Evolutionary conservation across 2,888 invertebrate species (phyloP), one percentile per base, ranked within the genome.

Genomic region (Empis livida): DNA sequence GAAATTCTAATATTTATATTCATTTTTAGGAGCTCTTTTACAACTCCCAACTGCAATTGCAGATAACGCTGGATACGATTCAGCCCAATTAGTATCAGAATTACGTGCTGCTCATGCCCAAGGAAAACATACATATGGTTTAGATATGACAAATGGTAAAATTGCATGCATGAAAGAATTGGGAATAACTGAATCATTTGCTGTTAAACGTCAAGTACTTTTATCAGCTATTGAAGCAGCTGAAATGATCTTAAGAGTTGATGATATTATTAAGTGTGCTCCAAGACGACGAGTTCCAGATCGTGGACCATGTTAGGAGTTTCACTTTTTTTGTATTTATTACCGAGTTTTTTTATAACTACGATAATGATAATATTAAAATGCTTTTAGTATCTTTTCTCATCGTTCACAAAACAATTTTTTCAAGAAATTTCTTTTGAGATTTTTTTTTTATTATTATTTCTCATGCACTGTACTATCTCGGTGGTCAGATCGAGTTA

Each of bases 21-120:
- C 10, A 31, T 49, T 54, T 23, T 4, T 42, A 68, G 62, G 71
- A 43, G 94, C 99, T 15, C 77, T 99, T 42, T 78, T 85, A 51
- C 79, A 91, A 58, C 73, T 99, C 57, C 99, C 99, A 1, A 90
- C 89, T 17, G 89, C 90, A 47, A 96, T 99, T 54, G 94, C 96
- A 35, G 99, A 99, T 70, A 99, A 99, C 72, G 99, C 92, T 49
- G 99, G 99, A 49, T 95, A 89, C 66, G 99, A 99, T 73, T 94
- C 95, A 41, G 91, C 96, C 1, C 92, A 96, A 59, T 76, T 96
- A 52, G 76, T 99, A 47, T 84, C 93, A n/a, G 81, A 92, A 57
- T 75, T 99, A 51, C 74, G 94, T 54, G 96, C 99, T 10, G 79
- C 81, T 10, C 97, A 99, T 68, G 84, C 87, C 37, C 80, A 83